A percentile compares a stretch with the other conserved stretches of the same genome.
phyloP scores from a whole-genome alignment of 2,113 vertebrate genomes.

The Muscicapa adusta region DNA sequence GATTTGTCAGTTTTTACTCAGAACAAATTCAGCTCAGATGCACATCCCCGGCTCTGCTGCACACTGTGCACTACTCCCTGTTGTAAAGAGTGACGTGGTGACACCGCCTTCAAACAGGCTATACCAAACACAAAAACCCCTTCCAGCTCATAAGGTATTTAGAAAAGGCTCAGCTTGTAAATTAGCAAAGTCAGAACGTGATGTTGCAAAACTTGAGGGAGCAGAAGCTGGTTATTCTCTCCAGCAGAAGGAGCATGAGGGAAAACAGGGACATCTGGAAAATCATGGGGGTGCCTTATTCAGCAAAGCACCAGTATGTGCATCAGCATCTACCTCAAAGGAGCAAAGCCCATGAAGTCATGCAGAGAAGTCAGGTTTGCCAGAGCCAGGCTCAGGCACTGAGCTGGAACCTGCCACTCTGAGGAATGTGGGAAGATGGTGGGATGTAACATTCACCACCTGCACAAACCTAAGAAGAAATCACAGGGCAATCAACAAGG shows the following conservation, averaged over 20 bases:
- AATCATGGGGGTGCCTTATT: background rate
- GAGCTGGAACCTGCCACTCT: background rate
- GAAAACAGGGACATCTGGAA: background rate
- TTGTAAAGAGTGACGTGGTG: background rate
- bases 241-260: background rate
- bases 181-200: accelerated
- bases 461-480: background rate
- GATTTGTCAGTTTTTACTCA: background rate
- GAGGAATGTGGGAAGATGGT: accelerated
- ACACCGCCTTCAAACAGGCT: background rate
- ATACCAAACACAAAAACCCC: background rate
- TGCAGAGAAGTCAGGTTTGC: background rate
- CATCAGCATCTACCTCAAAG: background rate
- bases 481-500: background rate
- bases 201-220: background rate
- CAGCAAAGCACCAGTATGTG: background rate
- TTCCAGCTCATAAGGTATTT: background rate
- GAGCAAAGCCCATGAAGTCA: background rate
- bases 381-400: background rate
- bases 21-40: background rate
- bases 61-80: background rate
- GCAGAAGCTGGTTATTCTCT: background rate
- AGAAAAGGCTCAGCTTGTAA: background rate
- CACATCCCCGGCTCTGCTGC: background rate
- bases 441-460: background rate